Evolutionary conservation across 2,797 vertebrate species (phyloP).

Genomic region (Coluber constrictor): DNA sequence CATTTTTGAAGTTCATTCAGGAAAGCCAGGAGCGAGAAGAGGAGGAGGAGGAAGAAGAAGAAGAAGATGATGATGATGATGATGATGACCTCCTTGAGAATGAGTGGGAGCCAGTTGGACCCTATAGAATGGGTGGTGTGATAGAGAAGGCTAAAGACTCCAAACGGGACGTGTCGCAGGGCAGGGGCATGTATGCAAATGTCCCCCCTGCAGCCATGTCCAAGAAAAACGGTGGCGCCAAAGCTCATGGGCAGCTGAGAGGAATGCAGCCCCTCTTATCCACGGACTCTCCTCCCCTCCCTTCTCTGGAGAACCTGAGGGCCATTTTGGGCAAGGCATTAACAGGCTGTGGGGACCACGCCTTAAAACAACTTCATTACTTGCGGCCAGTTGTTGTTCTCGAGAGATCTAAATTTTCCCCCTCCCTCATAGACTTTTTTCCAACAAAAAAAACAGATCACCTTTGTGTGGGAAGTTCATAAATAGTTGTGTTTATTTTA

Average conservation of each 20-base stretch:
- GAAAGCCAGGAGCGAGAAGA: constrained; percentile 83
- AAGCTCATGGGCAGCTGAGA: constrained; percentile 63
- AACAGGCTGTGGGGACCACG: constrained; percentile 93
- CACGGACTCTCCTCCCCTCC: constrained; percentile 70
- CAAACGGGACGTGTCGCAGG: constrained; percentile 63
- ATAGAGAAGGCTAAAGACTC: constrained; percentile 57
- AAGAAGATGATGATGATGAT: constrained; percentile 46
- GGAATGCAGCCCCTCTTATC: constrained; percentile 80
- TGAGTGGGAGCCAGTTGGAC: constrained; percentile 71
- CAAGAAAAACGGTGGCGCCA: constrained; percentile 69
- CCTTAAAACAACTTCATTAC: constrained; percentile 98
- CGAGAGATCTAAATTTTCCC: constrained; percentile 88
- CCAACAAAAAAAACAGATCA: constrained; percentile 87
- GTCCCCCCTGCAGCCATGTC: constrained; percentile 69
- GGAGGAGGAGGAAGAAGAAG: constrained; percentile 25
- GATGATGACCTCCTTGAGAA: constrained; percentile 35
- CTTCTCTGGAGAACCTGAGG: constrained; percentile 89
- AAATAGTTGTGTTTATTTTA: constrained; percentile 64
- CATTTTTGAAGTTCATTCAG: constrained; percentile 95
- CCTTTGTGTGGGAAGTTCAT: constrained; percentile 87
- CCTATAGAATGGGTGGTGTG: constrained; percentile 55
- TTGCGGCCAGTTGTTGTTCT: constrained; percentile 97
- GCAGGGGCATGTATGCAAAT: constrained; percentile 47
- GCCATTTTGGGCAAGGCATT: constrained; percentile 94
- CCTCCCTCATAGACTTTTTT: constrained; percentile 85